Evolutionary conservation across 2,888 invertebrate genomes (phyloP), one percentile per base, ranked within the genome.

Genomic region (Geotrupes spiniger): DNA sequence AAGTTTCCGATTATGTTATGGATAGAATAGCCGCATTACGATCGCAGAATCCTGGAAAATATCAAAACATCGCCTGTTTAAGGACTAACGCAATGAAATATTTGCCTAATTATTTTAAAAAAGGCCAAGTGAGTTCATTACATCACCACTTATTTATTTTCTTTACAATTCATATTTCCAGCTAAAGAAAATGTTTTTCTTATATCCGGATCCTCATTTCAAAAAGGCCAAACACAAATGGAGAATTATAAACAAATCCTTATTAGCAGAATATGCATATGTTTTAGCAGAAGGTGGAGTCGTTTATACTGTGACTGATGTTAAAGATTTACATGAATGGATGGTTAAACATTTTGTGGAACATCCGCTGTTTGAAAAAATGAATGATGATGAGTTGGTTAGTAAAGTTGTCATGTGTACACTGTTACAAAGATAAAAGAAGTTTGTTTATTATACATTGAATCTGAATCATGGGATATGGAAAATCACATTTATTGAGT

Each of bases 171-270:
- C 62, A 52, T 42, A 59, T 48, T 81, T 80, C 57, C 76, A 96
- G 87, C 75, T 98, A 33, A 84, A 84, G 53, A 97, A 97, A 76
- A 92, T 99, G 88, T 99, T 99, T 73, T 98, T 99, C 73, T 76
- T 99, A 11, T 99, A 96, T 73, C 99, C 99, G 15, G 99, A 99
- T 76, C 99, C 99, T 21, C 99, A 99, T 76, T 99, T 99, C 72
- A 99, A 99, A 72, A 94, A 89, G 67, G 87, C 95, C 0, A 99
- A 99, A 75, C 96, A 98, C 69, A 99, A 99, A 73, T 99, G 99
- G 99, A 81, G 99, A 51, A 99, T 99, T 52, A 93, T 99, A 54
- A 98, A 93, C 69, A 84, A 88, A 61, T 87, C 88, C 61, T 76
- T 98, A 26, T 76, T 99, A 14, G 92, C 97, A 1, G 99, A 99